These are phyloP conservation scores for Hydractinia symbiolongicarpus DNA, from an alignment of 30 jellyfish, hydroid and myxozoan genomes.

Conservation along the genomic window DNA sequence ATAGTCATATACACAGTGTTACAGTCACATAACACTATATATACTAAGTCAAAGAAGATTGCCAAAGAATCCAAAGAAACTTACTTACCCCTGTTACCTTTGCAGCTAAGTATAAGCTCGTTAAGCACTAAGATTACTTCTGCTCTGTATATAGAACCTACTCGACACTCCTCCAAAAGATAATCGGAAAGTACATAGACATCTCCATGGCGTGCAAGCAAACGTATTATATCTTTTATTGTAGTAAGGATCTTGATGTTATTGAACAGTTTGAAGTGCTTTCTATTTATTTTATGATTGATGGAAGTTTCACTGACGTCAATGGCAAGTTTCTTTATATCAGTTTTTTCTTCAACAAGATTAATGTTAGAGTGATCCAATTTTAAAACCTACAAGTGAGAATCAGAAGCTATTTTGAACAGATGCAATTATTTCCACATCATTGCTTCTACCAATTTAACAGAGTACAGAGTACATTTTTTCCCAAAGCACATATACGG, in stretches of 20 bases:
- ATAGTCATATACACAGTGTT: too few relatives aligned
- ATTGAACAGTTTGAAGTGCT: slow-evolving; percentile 49
- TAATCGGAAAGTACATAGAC: slow-evolving; percentile 50
- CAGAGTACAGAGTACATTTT: too few relatives aligned
- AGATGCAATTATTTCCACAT: too few relatives aligned
- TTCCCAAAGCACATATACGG: too few relatives aligned
- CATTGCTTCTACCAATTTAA: too few relatives aligned
- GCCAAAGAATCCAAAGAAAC: background rate
- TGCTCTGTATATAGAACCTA: slow-evolving; percentile 43
- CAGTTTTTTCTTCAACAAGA: slow-evolving; percentile 50
- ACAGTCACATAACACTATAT: too few relatives aligned
- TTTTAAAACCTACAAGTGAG: slow-evolving; percentile 47
- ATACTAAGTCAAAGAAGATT: too few relatives aligned
- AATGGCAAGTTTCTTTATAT: background rate
- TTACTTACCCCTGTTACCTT: slow-evolving; percentile 10
- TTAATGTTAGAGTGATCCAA: slow-evolving; percentile 50
- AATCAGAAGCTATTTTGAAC: too few relatives aligned
- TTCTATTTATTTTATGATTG: background rate
- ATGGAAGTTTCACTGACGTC: background rate
- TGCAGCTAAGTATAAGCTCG: slow-evolving; percentile 44
- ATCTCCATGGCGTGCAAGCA: slow-evolving; percentile 55
- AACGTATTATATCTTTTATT: slow-evolving; percentile 38
- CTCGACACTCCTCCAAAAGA: slow-evolving; percentile 49
- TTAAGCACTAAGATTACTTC: slow-evolving; percentile 55
- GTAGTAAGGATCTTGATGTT: slow-evolving; percentile 28